Percentiles rank a stretch among this genome's conserved stretches.
phyloP scores from a whole-genome alignment of 2,113 vertebrate genomes.

The Tinamus guttatus region DNA sequence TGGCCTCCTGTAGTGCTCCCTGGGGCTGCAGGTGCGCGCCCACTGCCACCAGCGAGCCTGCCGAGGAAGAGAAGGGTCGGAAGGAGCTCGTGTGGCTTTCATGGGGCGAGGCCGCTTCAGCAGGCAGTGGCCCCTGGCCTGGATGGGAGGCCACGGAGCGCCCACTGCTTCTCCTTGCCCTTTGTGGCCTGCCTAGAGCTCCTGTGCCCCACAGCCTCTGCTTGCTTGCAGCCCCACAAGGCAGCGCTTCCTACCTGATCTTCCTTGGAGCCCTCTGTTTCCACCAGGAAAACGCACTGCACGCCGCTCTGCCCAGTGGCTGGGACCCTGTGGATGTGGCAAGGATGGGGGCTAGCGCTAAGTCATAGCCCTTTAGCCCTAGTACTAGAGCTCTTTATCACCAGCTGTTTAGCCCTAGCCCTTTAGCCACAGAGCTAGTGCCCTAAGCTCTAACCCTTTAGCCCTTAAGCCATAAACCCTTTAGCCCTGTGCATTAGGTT shows the following conservation, averaged over 20 bases:
- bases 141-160: rapidly evolving
- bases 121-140: not conserved
- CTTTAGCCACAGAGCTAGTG: no score
- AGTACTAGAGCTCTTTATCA: no score
- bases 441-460: no score
- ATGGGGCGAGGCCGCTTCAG: no score
- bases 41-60: no score
- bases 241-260: not conserved
- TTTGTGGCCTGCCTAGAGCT: not conserved
- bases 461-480: no score
- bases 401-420: no score
- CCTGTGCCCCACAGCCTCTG: rapidly evolving
- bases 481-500: no score
- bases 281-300: rapidly evolving
- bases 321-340: rapidly evolving
- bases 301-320: rapidly evolving
- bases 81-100: not conserved
- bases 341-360: rapidly evolving
- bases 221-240: not conserved
- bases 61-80: no score
- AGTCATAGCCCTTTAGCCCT: no score
- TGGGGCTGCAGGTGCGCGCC: no score
- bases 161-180: not conserved
- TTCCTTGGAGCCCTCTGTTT: rapidly evolving
- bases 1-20: no score